phyloP scores from a whole-genome alignment of 2,113 vertebrate species.

The Calidris pygmaea region DNA sequence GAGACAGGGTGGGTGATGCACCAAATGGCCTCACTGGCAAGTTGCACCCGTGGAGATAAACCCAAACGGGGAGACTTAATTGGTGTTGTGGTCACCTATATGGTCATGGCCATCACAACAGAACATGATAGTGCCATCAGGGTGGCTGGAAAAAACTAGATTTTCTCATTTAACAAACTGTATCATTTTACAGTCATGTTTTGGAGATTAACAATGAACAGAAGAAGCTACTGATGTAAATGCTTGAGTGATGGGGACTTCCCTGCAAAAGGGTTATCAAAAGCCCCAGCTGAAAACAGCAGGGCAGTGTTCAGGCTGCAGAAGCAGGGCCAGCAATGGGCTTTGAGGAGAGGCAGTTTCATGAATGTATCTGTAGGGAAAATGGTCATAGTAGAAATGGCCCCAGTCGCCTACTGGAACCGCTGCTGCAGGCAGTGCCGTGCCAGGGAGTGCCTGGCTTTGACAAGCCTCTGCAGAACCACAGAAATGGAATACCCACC shows the following conservation, averaged over 20 bases:
- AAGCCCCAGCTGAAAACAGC: neutral
- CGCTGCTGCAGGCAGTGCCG: neutral
- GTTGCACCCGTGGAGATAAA: neutral
- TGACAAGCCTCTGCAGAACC: neutral
- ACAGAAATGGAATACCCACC: neutral
- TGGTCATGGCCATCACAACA: neutral
- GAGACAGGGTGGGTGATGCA: neutral
- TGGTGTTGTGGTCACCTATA: fast-evolving
- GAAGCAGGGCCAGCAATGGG: neutral
- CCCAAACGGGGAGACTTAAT: neutral
- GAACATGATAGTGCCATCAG: neutral
- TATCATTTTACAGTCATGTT: neutral
- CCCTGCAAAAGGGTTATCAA: neutral
- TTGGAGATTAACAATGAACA: neutral
- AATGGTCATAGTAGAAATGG: neutral
- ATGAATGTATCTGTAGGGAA: neutral
- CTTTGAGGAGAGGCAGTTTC: neutral
- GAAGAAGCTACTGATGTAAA: neutral
- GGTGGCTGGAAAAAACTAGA: neutral
- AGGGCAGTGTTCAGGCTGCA: neutral
- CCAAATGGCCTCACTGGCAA: neutral
- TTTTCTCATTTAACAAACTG: neutral
- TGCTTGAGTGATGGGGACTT: neutral
- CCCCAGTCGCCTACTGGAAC: neutral
- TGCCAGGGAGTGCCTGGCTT: neutral